Base-by-base conservation (phyloP, 2,797 vertebrate genomes). In the Leptoclinus maculatus region DNA sequence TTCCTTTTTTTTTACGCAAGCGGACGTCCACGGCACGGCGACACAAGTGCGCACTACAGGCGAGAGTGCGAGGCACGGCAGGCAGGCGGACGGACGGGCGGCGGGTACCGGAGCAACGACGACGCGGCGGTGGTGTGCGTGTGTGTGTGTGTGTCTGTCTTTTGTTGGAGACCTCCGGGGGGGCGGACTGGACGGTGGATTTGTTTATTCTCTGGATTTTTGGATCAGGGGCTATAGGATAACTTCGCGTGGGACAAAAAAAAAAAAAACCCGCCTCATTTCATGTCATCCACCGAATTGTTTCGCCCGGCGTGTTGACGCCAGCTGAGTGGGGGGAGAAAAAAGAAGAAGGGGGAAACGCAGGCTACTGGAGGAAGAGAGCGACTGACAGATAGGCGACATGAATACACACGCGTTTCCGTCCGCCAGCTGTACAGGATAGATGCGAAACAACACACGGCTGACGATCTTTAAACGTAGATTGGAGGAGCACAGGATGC, bases 251-350 rank as follows among this genome's bases (percentile, higher is more conserved):
- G 91, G 91, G 92, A 92, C 93, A 32, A 23, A 41, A 14, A 41
- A 36, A 89, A 38, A 11, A 34, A 79, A 32, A 90, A 88, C 66
- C 87, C 87, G 85, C 86, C 88, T 87, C 79, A 83, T 77, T 84
- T 77, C 65, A 86, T 88, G 88, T 71, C 87, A 71, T 81, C 83
- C 83, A 13, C 41, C 85, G 83, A 86, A 84, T 76, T 79, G 88
- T 84, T 84, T 87, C 86, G 57, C 80, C 89, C 85, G 88, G 87
- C 90, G 87, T 69, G 88, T 88, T 88, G 88, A 92, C 88, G 89
- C 82, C 84, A 79, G 86, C 27, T 47, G 43, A 2, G 13, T 0
- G 7, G 7, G 54, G 27, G 3, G 27, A 9, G 45, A 3, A 8
- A 21, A 21, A 47, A 7, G 45, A 41, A 14, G 45, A 19, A 14